phyloP scores from a whole-genome alignment of 92 coral and sea anemone species.

The Parazoanthus atlanticus region DNA sequence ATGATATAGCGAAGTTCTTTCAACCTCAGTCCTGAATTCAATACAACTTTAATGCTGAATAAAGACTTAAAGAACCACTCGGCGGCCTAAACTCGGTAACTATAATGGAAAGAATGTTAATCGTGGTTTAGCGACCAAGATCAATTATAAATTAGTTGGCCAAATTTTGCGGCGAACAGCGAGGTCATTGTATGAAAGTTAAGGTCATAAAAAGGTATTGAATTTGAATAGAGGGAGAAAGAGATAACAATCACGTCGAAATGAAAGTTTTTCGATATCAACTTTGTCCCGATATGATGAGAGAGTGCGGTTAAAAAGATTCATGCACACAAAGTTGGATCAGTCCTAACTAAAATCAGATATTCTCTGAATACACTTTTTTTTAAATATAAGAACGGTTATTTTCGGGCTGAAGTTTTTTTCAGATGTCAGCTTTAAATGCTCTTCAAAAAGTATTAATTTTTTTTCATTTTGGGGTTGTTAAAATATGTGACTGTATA shows the following conservation, averaged over 20 bases:
- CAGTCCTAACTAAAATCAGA: too few relatives aligned
- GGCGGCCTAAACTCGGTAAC: neutral
- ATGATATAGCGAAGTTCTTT: too few relatives aligned
- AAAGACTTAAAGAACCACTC: neutral
- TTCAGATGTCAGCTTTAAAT: too few relatives aligned
- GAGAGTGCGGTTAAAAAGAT: neutral
- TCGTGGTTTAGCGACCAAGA: neutral
- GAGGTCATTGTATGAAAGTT: neutral
- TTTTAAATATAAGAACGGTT: too few relatives aligned
- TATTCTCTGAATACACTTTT: too few relatives aligned
- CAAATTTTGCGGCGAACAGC: neutral
- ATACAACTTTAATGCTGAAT: neutral
- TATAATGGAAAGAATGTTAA: constrained; percentile 37
- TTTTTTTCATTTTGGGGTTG: too few relatives aligned
- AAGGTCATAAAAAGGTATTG: neutral
- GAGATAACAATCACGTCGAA: neutral
- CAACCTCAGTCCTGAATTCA: neutral
- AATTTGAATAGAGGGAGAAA: neutral
- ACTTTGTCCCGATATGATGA: neutral
- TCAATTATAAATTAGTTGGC: neutral
- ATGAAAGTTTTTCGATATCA: neutral
- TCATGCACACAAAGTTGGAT: neutral
- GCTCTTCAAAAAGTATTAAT: too few relatives aligned
- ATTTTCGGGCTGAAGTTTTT: too few relatives aligned
- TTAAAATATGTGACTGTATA: too few relatives aligned